phyloP scores from a whole-genome alignment of 2,888 invertebrate species.

The Poecilus cupreus region DNA sequence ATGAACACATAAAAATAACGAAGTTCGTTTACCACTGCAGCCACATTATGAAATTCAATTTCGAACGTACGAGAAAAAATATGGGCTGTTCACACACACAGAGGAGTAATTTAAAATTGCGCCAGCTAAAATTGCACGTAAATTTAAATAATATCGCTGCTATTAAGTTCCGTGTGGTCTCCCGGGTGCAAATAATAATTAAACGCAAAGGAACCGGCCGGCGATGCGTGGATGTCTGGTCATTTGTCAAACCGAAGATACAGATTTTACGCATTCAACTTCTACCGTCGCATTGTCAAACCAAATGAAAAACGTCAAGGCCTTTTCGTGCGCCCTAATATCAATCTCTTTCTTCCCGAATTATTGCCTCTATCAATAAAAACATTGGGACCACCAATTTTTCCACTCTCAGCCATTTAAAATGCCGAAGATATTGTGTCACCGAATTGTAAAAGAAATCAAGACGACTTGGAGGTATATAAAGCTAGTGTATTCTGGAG shows the following conservation, averaged over 20 bases:
- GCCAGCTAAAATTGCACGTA: constrained; percentile 54
- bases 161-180: constrained; percentile 49
- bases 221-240: not conserved
- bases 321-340: not conserved
- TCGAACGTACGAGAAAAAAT: constrained; percentile 55
- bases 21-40: constrained; percentile 56
- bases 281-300: not conserved
- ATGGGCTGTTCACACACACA: constrained; percentile 51
- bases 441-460: no score
- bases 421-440: no score
- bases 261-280: constrained; percentile 15
- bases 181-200: constrained; percentile 45
- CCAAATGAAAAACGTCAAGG: not conserved
- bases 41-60: constrained; percentile 59
- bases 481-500: no score
- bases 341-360: constrained; percentile 19
- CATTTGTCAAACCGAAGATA: constrained; percentile 7
- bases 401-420: no score
- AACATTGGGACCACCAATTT: not conserved
- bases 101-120: constrained; percentile 55
- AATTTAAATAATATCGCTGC: constrained; percentile 54
- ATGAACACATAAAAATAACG: constrained; percentile 59
- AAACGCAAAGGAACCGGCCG: not conserved
- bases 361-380: constrained; percentile 11
- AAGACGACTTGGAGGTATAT: no score